Evolutionary conservation across 2,113 vertebrate genomes (phyloP).

Genomic region (Myanophis thanlyinensis): DNA sequence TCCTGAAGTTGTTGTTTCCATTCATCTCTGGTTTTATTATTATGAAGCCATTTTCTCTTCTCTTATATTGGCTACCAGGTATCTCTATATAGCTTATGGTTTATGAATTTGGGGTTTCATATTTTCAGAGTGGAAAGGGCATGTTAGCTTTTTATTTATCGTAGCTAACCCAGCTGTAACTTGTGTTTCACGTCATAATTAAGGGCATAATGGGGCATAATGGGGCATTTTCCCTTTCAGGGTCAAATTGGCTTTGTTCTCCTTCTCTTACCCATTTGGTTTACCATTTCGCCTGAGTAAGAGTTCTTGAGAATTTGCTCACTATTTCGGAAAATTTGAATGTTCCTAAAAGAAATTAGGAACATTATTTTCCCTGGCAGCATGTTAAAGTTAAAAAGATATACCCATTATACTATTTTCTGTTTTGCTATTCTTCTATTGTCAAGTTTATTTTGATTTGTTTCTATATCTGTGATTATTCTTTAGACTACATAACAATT

Average conservation of each 20-base stretch:
- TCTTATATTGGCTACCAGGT: neutral
- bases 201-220: neutral
- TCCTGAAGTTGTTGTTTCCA: neutral
- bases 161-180: neutral
- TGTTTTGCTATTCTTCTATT: neutral
- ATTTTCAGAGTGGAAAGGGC: neutral
- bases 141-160: neutral
- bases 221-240: neutral
- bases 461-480: neutral
- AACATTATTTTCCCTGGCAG: neutral
- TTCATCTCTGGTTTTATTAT: neutral
- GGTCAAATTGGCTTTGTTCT: neutral
- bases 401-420: neutral
- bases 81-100: neutral
- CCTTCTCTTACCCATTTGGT: neutral
- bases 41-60: neutral
- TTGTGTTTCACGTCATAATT: neutral
- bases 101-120: neutral
- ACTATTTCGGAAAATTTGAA: neutral
- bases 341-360: neutral
- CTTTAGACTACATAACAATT: neutral
- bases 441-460: neutral
- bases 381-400: neutral
- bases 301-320: neutral
- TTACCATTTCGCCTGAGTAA: neutral